A percentile compares a stretch with the other conserved stretches of the same genome.
Evolutionary conservation across 2,113 vertebrate genomes (phyloP).

Genomic region (Daubentonia madagascariensis): DNA sequence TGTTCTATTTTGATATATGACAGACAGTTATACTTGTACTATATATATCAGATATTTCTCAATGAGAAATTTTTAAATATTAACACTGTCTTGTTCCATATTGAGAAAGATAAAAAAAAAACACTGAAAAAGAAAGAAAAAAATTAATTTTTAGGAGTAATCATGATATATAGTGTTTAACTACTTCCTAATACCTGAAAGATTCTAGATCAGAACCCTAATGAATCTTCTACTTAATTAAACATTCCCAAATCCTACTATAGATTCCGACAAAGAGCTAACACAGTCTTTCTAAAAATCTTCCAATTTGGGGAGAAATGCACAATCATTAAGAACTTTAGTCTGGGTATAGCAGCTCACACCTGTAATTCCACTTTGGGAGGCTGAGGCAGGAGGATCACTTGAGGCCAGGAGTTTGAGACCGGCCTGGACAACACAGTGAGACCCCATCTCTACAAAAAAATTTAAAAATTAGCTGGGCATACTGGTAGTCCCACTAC

Average conservation of each 20-base stretch:
- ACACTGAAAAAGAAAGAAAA: not conserved
- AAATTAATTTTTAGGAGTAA: not conserved
- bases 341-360: too few relatives aligned
- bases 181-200: not conserved
- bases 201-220: slow-evolving; percentile 24
- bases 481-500: too few relatives aligned
- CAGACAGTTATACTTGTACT: not conserved
- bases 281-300: not conserved
- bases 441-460: too few relatives aligned
- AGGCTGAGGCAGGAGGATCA: too few relatives aligned
- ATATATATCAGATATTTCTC: not conserved
- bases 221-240: not conserved
- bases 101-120: not conserved
- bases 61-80: not conserved
- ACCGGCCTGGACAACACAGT: too few relatives aligned
- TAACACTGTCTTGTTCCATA: not conserved
- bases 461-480: too few relatives aligned
- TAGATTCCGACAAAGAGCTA: not conserved
- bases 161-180: not conserved
- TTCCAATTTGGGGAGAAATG: not conserved
- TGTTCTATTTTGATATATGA: not conserved
- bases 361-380: too few relatives aligned
- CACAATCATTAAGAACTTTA: slow-evolving; percentile 18
- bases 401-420: too few relatives aligned
- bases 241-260: slow-evolving; percentile 1